Evolutionary conservation across 2,113 vertebrate genomes (phyloP), one percentile per base, ranked within the genome.

Genomic region (Triplophysa siluroides): DNA sequence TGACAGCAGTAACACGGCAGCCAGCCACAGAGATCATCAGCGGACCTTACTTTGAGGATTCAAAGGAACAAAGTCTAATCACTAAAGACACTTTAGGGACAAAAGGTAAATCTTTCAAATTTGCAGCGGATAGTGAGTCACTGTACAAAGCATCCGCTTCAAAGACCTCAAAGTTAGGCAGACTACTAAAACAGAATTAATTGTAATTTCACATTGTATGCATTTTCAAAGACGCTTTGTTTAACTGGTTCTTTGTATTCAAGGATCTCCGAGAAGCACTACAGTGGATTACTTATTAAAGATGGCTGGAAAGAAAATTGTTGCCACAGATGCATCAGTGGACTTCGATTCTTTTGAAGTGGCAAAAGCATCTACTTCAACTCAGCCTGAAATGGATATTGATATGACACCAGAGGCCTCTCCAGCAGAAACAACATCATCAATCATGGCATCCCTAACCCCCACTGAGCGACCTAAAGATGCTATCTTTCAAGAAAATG

Each of bases 101-200:
- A 13, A 75, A 79, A 2, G 85, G 87, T 90, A 78, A 83, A 84
- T 4, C 29, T 63, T 33, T 74, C 10, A 65, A 33, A 65, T 65
- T 13, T 65, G 14, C 47, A 47, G 58, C 10, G 33, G 61, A 33
- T 43, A 41, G 47, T 13, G 19, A 58, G 54, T 58, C 54, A 10
- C 19, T 58, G 52, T 11, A 62, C 45, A 65, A 77, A 65, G 75
- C 26, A 8, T 45, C 24, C 4, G 8, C 24, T 77, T 77, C 26
- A 0, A 1, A 50, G 18, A 65, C 45, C 1, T 61, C 45, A 29
- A 21, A n/a, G 24, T 33, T 54, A 33, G 23, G 24, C 62, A 76
- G 45, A 1, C 6, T 29, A 64, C 24, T 45, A 64, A 33, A 5
- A 54, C 2, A 77, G 13, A 77, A 77, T 38, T 38, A 11, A 65